Base-by-base conservation (phyloP, 2,888 invertebrate species). In the Lepidonotus clava region DNA sequence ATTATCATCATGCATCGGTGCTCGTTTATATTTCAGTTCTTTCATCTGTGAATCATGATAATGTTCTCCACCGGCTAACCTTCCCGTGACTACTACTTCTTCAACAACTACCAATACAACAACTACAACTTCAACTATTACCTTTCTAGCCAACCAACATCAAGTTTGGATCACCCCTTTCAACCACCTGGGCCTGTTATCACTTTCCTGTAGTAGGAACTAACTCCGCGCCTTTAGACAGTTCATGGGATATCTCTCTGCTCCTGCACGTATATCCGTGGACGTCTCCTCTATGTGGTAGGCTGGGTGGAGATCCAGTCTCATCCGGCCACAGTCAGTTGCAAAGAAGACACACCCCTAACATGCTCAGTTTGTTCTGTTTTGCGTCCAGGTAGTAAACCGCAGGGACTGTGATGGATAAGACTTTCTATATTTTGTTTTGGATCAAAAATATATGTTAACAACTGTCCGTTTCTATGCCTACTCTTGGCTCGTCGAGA, bases 11-110 rank as follows among this genome's bases (percentile, higher is more conserved):
- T 80, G 34, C 36, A 40, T 76, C 28, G 46, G 41, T 51, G 80
- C 51, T 80, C 51, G 51, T 80, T 80, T 80, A 24, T 80, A 80
- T 80, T 80, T 80, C 80, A 46, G 80, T 80, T 80, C 11, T 28
- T 80, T 38, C n/a, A 21, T 71, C 5, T 14, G 2, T 71, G 71
- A 36, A 36, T 71, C n/a, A n/a, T n/a, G n/a, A n/a, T 66, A 34
- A 71, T 71, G 21, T 71, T 66, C 71, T n/a, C 71, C 71, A n/a
- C 14, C 38, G 71, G 71, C 71, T 38, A 71, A 21, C 71, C 61
- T n/a, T n/a, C 61, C 61, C 61, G 61, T 61, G 61, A 61, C 61
- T n/a, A n/a, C n/a, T n/a, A n/a, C n/a, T n/a, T n/a, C n/a, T n/a
- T n/a, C n/a, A n/a, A n/a, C n/a, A n/a, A n/a, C n/a, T n/a, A n/a